Percentiles rank a stretch among this genome's conserved stretches.
Evolutionary conservation across 1,140 invertebrate species (phyloP).

Genomic region (Chelonus insularis): DNA sequence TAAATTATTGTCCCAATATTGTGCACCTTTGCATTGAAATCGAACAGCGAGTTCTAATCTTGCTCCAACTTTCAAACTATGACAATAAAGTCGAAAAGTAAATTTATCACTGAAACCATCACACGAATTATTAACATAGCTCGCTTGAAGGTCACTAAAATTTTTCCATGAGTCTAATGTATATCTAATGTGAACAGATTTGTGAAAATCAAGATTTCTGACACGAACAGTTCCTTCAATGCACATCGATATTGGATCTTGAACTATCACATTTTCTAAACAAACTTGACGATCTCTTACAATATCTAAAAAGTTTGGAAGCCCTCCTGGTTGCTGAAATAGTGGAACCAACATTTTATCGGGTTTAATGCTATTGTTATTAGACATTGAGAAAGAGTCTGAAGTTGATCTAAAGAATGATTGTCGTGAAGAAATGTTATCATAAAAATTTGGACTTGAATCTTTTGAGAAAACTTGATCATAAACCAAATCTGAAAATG

Average conservation of each 20-base stretch:
- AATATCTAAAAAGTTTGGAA: conserved; percentile 76
- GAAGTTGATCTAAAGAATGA: neutral
- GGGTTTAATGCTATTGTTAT: conserved; percentile 46
- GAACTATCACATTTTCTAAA: conserved; percentile 81
- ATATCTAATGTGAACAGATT: conserved; percentile 85
- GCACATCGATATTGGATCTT: conserved; percentile 71
- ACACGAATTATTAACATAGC: conserved; percentile 85
- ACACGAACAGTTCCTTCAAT: conserved; percentile 87
- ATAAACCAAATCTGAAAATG: conserved; percentile 72
- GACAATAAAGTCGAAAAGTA: conserved; percentile 74
- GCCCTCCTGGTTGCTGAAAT: conserved; percentile 81
- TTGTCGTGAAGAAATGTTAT: conserved; percentile 14
- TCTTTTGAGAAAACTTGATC: conserved; percentile 58
- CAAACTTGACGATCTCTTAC: conserved; percentile 75
- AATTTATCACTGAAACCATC: conserved; percentile 93
- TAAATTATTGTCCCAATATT: conserved; percentile 90
- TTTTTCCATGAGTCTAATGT: conserved; percentile 84
- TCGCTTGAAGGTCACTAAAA: conserved; percentile 78
- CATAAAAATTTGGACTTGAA: conserved; percentile 40
- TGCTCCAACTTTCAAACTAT: conserved; percentile 72
- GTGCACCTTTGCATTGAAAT: conserved; percentile 79
- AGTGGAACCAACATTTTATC: conserved; percentile 69
- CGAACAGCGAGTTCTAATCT: conserved; percentile 80
- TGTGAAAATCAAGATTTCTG: conserved; percentile 88
- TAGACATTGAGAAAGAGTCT: neutral